phyloP scores from a whole-genome alignment of 2,888 invertebrate genomes.

The Campaea margaritaria region DNA sequence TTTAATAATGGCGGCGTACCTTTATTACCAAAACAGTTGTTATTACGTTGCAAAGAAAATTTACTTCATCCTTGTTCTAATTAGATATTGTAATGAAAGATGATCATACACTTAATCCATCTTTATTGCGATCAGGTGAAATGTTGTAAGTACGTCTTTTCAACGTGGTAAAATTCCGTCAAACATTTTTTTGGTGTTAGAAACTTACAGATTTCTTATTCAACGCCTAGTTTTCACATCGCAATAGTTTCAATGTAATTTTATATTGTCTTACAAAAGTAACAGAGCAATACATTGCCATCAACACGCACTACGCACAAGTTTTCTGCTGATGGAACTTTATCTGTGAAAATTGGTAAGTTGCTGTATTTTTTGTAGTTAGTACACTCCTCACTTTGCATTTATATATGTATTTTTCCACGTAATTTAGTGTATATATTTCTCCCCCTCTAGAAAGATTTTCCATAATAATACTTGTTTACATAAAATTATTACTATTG shows the following conservation, averaged over 20 bases:
- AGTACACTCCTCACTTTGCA: slow-evolving; percentile 7
- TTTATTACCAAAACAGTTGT: background rate
- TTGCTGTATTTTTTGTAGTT: slow-evolving; percentile 9
- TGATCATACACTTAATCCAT: no score
- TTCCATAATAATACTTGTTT: no score
- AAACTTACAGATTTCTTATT: background rate
- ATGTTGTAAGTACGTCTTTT: background rate
- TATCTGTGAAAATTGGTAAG: slow-evolving; percentile 21
- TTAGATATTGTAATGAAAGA: no score
- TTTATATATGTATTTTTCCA: background rate
- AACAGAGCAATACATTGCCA: slow-evolving; percentile 15
- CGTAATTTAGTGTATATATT: no score
- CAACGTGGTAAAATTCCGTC: background rate
- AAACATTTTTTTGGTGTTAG: background rate
- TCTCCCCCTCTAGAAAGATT: no score
- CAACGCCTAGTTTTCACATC: background rate
- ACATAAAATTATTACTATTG: no score
- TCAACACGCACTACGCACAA: slow-evolving; percentile 21
- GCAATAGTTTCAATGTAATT: slow-evolving; percentile 23
- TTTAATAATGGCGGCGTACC: background rate
- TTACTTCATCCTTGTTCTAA: background rate
- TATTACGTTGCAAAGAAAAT: slow-evolving; percentile 1
- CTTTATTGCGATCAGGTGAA: no score
- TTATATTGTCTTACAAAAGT: slow-evolving; percentile 1
- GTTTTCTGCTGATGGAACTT: slow-evolving; percentile 14